Base-by-base conservation (phyloP, 2,797 vertebrate species). In the Myotis vivesi region DNA sequence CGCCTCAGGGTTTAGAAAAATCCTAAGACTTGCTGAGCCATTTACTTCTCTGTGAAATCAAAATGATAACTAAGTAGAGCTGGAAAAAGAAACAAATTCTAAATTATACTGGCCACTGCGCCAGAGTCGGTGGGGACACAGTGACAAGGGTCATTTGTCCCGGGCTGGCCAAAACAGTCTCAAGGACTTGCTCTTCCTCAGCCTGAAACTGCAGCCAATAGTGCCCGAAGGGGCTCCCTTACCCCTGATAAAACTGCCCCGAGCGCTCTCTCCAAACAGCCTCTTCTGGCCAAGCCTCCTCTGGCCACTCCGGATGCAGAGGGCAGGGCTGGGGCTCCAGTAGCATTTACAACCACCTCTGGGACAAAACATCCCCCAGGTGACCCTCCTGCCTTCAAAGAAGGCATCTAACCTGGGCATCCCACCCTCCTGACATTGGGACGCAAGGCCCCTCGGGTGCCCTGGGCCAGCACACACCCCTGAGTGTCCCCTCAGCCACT, bases 1-100 rank as follows among this genome's bases (percentile, higher is more conserved):
- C 41, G 55, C 66, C 76, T 89, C 3, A 0, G 64, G 71, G 44
- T 36, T 79, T 59, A 84, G 62, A 94, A 73, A 96, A 81, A 84
- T 83, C 77, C 36, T 23, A 62, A 92, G 90, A 75, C 46, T 71
- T 72, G 76, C 72, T 59, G 81, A 96, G 64, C 97, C 89, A 81
- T 96, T 97, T 79, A 91, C 77, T 97, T 97, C 96, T 95, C 84
- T 91, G 95, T 97, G 96, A 97, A 97, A 96, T 68, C 84, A 84
- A 53, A 94, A 91, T 28, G 92, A 95, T 92, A 97, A 95, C 83
- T 95, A 96, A 95, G 36, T 6, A 79, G 91, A 89, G 75, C 2
- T 83, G 69, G 85, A 96, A 96, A 94, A 96, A 12, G 4, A 92
- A 97, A 36, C 49, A 95, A 97, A 87, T 97, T 97, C 88, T 77